phyloP scores from a whole-genome alignment of 2,797 vertebrate genomes.

The Rallus crepitans region DNA sequence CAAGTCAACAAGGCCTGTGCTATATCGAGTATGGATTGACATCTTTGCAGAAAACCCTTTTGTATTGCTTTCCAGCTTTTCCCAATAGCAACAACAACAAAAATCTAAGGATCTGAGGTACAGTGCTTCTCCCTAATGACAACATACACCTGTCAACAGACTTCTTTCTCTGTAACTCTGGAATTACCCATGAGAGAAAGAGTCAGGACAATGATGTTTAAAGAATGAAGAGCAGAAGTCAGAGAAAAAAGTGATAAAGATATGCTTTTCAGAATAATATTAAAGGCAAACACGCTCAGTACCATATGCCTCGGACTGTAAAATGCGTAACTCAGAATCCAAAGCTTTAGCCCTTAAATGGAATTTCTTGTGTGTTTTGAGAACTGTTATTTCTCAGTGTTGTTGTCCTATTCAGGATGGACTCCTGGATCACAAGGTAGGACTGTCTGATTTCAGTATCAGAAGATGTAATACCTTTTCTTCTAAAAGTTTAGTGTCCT shows the following conservation, averaged over 20 bases:
- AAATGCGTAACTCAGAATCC: not conserved
- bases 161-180: not conserved
- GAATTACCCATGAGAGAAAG: not conserved
- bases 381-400: not conserved
- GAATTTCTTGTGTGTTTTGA: not conserved
- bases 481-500: not conserved
- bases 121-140: not conserved
- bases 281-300: not conserved
- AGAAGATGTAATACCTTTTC: not conserved
- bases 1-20: not conserved
- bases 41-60: not conserved
- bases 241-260: not conserved
- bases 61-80: not conserved
- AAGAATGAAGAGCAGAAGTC: not conserved
- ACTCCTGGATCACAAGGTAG: not conserved
- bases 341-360: not conserved
- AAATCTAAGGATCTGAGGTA: not conserved
- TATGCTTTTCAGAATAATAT: not conserved
- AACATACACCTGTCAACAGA: not conserved
- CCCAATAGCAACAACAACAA: not conserved
- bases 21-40: not conserved
- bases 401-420: not conserved
- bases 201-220: not conserved
- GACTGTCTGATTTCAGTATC: not conserved
- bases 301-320: not conserved